These are phyloP conservation scores for Poeciliopsis gracilis DNA, from an alignment of 2,797 vertebrate genomes.

Conservation along the genomic window DNA sequence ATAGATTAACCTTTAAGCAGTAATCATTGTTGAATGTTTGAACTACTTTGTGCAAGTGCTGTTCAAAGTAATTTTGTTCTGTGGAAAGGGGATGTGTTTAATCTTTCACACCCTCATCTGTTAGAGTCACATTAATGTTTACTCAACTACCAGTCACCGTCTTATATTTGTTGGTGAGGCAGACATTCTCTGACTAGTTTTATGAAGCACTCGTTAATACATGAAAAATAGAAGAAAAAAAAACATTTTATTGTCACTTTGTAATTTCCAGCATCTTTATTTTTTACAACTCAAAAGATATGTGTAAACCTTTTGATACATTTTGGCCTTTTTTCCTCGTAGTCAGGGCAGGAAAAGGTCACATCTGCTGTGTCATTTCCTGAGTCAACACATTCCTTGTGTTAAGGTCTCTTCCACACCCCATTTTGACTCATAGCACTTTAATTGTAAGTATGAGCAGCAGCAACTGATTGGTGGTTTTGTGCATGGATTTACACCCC, in stretches of 20 bases:
- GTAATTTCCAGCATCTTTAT: background rate
- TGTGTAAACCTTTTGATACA: slow-evolving; percentile 42
- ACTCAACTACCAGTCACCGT: slow-evolving; percentile 19
- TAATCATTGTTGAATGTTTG: slow-evolving; percentile 16
- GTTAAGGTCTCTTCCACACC: slow-evolving; percentile 39
- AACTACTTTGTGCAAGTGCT: slow-evolving; percentile 23
- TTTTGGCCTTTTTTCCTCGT: slow-evolving; percentile 73
- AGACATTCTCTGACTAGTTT: slow-evolving; percentile 2
- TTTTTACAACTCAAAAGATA: slow-evolving; percentile 27
- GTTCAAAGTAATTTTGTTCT: slow-evolving; percentile 23
- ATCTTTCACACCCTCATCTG: slow-evolving; percentile 61
- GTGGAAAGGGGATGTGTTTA: slow-evolving; percentile 65
- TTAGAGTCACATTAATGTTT: slow-evolving; percentile 27
- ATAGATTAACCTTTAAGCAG: slow-evolving; percentile 34
- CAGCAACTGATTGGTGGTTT: slow-evolving; percentile 30
- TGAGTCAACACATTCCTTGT: slow-evolving; percentile 75
- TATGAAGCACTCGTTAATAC: background rate
- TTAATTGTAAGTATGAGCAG: slow-evolving; percentile 76
- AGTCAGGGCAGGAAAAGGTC: slow-evolving; percentile 75
- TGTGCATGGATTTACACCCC: slow-evolving; percentile 66
- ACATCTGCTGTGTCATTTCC: slow-evolving; percentile 82
- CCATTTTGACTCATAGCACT: slow-evolving; percentile 55
- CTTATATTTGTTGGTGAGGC: slow-evolving; percentile 12
- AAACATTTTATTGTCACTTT: background rate
- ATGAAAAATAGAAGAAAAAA: background rate